These are phyloP conservation scores for Chaetophractus vellerosus DNA, from an alignment of 2,797 vertebrate genomes.

Conservation along the genomic window DNA sequence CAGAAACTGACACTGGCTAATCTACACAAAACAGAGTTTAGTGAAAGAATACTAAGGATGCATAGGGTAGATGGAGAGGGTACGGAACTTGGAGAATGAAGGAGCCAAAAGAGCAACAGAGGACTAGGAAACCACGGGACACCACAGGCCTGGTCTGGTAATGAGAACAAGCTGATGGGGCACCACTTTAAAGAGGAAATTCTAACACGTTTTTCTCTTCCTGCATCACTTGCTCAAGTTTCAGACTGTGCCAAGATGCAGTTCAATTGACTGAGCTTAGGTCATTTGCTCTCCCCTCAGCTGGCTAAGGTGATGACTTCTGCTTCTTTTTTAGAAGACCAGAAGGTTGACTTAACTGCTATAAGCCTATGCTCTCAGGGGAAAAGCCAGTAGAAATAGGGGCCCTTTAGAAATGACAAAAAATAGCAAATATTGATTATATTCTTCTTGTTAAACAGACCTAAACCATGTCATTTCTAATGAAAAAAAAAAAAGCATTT, in stretches of 20 bases:
- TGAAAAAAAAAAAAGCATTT: background rate
- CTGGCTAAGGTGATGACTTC: background rate
- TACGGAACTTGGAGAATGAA: background rate
- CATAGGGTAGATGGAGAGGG: background rate
- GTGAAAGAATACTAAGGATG: background rate
- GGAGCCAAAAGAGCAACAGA: background rate
- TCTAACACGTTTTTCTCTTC: background rate
- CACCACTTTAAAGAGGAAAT: background rate
- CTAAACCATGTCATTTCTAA: background rate
- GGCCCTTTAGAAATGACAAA: background rate
- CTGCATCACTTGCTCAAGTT: background rate
- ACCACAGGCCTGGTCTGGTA: background rate
- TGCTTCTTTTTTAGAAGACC: background rate
- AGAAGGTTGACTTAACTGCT: background rate
- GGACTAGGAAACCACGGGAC: background rate
- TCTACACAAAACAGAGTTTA: background rate
- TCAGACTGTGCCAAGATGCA: background rate
- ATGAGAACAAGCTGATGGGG: background rate
- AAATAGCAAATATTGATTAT: background rate
- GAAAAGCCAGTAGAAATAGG: background rate
- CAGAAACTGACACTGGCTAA: background rate
- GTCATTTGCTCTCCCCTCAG: background rate
- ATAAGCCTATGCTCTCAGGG: background rate
- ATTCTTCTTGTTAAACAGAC: background rate
- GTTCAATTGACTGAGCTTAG: background rate